Evolutionary conservation across 2,888 invertebrate genomes (phyloP).

Genomic region (Celastrina argiolus): DNA sequence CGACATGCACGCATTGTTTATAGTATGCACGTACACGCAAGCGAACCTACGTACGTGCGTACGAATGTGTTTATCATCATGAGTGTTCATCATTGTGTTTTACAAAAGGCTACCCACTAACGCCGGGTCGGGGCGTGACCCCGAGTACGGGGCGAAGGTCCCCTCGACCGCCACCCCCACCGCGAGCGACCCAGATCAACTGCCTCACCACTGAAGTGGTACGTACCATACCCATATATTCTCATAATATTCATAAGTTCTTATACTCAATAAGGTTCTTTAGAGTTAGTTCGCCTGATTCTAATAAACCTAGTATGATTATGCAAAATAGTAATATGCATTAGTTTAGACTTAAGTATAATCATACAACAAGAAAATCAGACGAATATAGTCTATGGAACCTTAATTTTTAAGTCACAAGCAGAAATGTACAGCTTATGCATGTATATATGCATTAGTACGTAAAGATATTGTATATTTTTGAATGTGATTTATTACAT

Average conservation of each 20-base stretch:
- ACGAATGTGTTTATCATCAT: neutral
- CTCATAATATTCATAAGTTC: neutral
- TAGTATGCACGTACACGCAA: too few species aligned
- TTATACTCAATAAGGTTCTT: too few species aligned
- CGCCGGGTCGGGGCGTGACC: constrained; percentile 62
- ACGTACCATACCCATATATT: constrained; percentile 57
- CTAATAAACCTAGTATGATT: too few species aligned
- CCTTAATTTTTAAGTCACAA: neutral
- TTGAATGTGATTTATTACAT: neutral
- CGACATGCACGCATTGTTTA: too few species aligned
- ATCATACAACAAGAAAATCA: too few species aligned
- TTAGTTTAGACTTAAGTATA: too few species aligned
- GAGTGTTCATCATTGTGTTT: constrained; percentile 19
- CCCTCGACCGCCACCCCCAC: constrained; percentile 66
- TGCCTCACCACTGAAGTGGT: constrained; percentile 92
- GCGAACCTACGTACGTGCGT: neutral
- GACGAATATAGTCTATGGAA: neutral
- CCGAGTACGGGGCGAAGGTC: constrained; percentile 59
- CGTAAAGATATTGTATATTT: neutral
- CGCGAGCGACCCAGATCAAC: constrained; percentile 77
- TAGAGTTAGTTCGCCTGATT: too few species aligned
- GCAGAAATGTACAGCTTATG: constrained; percentile 2
- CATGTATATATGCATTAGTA: constrained; percentile 6
- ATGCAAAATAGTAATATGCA: too few species aligned
- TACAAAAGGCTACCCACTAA: constrained; percentile 66